phyloP scores from a whole-genome alignment of 2,113 vertebrate species.

The Bagarius yarrelli region DNA sequence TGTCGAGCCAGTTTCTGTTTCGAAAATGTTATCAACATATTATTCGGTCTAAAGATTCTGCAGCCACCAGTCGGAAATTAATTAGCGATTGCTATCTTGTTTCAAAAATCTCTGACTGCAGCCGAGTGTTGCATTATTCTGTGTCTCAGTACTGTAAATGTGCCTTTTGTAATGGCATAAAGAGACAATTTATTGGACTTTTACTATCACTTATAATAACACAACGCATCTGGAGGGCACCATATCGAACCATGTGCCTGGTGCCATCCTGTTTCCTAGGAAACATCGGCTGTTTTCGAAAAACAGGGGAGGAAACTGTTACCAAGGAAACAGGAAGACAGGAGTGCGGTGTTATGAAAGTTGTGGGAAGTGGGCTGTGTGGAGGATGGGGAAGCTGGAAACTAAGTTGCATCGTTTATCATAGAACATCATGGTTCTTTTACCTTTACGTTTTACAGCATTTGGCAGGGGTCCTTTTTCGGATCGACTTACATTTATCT shows the following conservation, averaged over 20 bases:
- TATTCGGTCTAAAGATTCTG: background rate
- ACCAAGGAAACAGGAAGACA: slow-evolving; percentile 54
- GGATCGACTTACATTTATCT: background rate
- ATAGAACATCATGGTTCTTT: background rate
- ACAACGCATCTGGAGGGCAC: slow-evolving; percentile 26
- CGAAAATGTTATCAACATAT: background rate
- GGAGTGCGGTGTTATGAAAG: slow-evolving; percentile 51
- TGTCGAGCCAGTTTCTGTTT: background rate
- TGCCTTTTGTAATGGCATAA: slow-evolving; percentile 14
- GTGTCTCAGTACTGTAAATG: background rate
- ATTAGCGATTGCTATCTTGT: background rate
- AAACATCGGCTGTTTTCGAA: slow-evolving; percentile 37
- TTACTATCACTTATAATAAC: slow-evolving; percentile 40
- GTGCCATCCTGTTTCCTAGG: slow-evolving; percentile 54
- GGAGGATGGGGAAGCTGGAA: slow-evolving; percentile 38
- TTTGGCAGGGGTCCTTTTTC: too few species aligned
- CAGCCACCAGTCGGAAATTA: background rate
- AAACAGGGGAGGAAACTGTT: slow-evolving; percentile 49
- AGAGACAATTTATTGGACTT: slow-evolving; percentile 20
- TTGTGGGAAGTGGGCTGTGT: slow-evolving; percentile 41
- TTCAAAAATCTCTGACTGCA: background rate
- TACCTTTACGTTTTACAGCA: background rate
- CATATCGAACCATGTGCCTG: slow-evolving; percentile 25
- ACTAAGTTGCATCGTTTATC: slow-evolving; percentile 25
- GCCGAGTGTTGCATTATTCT: background rate